These are phyloP conservation scores for Trachemys scripta DNA, from an alignment of 2,113 vertebrate species.

Conservation along the genomic window DNA sequence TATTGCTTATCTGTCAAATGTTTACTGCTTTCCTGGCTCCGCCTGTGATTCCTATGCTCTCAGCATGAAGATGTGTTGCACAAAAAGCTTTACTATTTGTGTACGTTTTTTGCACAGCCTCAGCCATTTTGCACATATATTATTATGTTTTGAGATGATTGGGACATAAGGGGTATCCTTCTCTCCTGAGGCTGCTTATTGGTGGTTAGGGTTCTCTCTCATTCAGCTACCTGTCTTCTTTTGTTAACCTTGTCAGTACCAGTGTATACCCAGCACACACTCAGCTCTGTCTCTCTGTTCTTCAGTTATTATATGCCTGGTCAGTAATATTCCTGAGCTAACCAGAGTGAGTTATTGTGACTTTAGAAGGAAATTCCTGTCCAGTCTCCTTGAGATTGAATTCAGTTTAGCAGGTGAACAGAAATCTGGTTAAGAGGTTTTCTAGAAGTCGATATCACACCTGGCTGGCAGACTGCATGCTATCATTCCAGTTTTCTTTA, in stretches of 20 bases:
- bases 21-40: not conserved
- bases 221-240: no score
- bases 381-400: not conserved
- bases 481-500: not conserved
- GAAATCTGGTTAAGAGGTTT: not conserved
- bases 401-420: not conserved
- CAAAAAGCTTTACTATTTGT: not conserved
- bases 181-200: not conserved
- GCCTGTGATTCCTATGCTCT: not conserved
- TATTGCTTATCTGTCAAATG: not conserved
- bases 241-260: no score
- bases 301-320: not conserved
- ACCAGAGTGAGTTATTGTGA: not conserved
- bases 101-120: not conserved
- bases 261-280: not conserved
- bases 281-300: not conserved
- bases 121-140: not conserved
- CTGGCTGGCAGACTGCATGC: not conserved
- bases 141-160: not conserved
- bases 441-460: not conserved
- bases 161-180: not conserved
- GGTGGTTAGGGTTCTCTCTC: no score
- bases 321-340: not conserved
- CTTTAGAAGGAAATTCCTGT: not conserved
- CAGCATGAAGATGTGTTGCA: not conserved